Percentiles rank a stretch among this genome's conserved stretches.
Conservation (phyloP, 35 echinoderm and acorn worm species). For the Holothuria glaberrima region DNA sequence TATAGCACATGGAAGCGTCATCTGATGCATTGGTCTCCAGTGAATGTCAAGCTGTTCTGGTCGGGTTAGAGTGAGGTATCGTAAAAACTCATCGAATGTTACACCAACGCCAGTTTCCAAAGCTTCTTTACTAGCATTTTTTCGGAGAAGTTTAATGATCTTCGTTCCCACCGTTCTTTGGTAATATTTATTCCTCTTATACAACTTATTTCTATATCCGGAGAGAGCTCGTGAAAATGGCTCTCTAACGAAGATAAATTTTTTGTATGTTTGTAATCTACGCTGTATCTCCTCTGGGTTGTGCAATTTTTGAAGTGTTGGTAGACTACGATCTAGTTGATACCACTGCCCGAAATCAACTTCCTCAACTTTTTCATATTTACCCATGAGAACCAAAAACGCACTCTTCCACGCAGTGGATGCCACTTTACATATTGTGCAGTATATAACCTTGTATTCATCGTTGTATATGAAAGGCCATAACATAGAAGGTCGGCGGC, state of each 20-base stretch:
- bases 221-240: conserved; percentile 84
- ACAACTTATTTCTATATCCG: conserved; percentile 82
- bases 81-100: conserved; percentile 77
- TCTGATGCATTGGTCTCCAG: conserved; percentile 75
- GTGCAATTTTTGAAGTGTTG: conserved; percentile 50
- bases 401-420: conserved; percentile 88
- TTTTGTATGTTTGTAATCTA: conserved; percentile 74
- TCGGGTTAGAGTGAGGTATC: conserved; percentile 33
- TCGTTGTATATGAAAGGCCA: conserved; percentile 83
- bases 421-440: conserved; percentile 73
- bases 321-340: conserved; percentile 46
- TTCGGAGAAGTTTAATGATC: conserved; percentile 65
- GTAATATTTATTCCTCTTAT: conserved; percentile 41
- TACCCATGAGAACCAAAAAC: conserved; percentile 79
- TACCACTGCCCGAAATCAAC: conserved; percentile 56
- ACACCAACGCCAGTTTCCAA: conserved; percentile 52
- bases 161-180: conserved; percentile 36
- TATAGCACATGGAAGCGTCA: conserved; percentile 70
- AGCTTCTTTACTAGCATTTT: conserved; percentile 46
- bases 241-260: conserved; percentile 84
- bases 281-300: conserved; percentile 61
- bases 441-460: conserved; percentile 72
- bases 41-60: conserved; percentile 71
- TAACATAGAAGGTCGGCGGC: conserved; percentile 9
- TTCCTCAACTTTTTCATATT: conserved; percentile 70